phyloP scores from a whole-genome alignment of 2,888 invertebrate genomes.

The Dexiosoma caninum region DNA sequence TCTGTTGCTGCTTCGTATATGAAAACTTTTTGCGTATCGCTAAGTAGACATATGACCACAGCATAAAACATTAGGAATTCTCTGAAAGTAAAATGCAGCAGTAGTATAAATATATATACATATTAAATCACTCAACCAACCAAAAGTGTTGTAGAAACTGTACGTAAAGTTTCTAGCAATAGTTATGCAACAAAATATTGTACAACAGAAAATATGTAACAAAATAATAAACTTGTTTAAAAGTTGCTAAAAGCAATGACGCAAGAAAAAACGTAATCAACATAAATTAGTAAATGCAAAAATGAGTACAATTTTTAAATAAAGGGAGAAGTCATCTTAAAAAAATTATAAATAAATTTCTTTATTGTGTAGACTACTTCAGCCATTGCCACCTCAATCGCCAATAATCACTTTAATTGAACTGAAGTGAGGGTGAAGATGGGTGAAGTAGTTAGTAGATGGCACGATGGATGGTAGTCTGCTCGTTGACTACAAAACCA shows the following conservation, averaged over 20 bases:
- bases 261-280: neutral
- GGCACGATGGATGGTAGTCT: no score
- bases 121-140: constrained; percentile 27
- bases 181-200: constrained; percentile 4
- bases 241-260: constrained; percentile 42
- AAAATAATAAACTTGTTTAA: constrained; percentile 31
- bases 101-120: neutral
- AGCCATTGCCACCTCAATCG: no score
- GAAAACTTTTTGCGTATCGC: constrained; percentile 53
- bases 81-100: neutral
- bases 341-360: no score
- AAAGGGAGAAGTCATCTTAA: neutral
- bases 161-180: neutral
- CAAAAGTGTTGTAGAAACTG: neutral
- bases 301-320: neutral
- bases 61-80: constrained; percentile 61
- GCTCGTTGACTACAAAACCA: no score
- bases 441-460: no score
- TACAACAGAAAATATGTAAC: neutral
- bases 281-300: neutral
- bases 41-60: constrained; percentile 71
- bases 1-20: neutral
- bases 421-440: no score
- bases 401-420: no score
- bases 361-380: no score